A percentile compares a stretch with the other conserved stretches of the same genome.
phyloP scores from a whole-genome alignment of 2,797 vertebrate genomes.

The Epinephelus malabaricus region DNA sequence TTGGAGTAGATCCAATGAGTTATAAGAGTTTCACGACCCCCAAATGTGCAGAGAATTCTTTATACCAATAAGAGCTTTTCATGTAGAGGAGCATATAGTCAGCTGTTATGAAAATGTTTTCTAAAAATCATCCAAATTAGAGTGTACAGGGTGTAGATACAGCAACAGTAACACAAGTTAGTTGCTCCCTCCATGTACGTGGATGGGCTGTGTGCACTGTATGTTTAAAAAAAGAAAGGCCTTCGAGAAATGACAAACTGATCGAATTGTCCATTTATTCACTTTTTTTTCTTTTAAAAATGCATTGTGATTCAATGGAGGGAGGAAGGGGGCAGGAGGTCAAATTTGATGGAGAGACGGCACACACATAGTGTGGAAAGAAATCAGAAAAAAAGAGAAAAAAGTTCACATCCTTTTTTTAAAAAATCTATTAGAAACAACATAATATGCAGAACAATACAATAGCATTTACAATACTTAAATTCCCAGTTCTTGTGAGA shows the following conservation, averaged over 20 bases:
- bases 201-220: constrained; percentile 23
- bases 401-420: constrained; percentile 97
- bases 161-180: constrained; percentile 39
- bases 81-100: constrained; percentile 31
- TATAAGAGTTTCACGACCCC: constrained; percentile 5
- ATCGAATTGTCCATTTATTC: constrained; percentile 82
- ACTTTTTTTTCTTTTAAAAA: constrained; percentile 78
- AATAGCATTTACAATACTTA: constrained; percentile 99
- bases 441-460: constrained; percentile 99
- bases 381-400: constrained; percentile 86
- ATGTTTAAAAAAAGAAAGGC: constrained; percentile 86
- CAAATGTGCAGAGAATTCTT: constrained; percentile 16
- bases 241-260: constrained; percentile 78
- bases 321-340: constrained; percentile 88
- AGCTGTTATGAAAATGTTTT: constrained; percentile 53
- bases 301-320: constrained; percentile 89
- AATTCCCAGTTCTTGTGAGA: constrained; percentile 96
- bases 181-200: constrained; percentile 24
- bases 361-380: constrained; percentile 98
- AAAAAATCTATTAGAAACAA: constrained; percentile 99
- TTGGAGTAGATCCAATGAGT: constrained; percentile 37
- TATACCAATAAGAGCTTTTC: constrained; percentile 20
- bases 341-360: constrained; percentile 94
- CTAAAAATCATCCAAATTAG: constrained; percentile 31
- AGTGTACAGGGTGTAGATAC: constrained; percentile 44